Evolutionary conservation across 2,797 vertebrate species (phyloP).

Genomic region (Melanotaenia nigrans): DNA sequence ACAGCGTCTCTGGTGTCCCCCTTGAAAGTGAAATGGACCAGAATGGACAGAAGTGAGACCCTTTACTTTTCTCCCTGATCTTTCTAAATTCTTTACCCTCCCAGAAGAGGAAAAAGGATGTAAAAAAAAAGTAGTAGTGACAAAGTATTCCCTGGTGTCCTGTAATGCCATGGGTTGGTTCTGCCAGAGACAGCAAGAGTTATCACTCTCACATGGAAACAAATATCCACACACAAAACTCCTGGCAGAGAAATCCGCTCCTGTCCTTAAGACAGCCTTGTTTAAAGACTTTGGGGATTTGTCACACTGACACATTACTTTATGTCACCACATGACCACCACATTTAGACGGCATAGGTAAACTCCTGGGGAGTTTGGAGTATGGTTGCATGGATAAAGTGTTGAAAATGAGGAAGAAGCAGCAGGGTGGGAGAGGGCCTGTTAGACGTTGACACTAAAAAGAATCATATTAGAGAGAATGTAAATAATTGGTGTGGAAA

Average conservation of each 20-base stretch:
- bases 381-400: constrained; percentile 42
- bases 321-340: constrained; percentile 45
- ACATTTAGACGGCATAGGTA: constrained; percentile 53
- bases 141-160: constrained; percentile 70
- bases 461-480: constrained; percentile 14
- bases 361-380: constrained; percentile 52
- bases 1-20: constrained; percentile 66
- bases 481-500: constrained; percentile 60
- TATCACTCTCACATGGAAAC: constrained; percentile 37
- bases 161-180: constrained; percentile 56
- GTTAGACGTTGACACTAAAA: constrained; percentile 36
- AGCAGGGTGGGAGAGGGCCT: constrained; percentile 18
- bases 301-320: constrained; percentile 46
- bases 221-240: constrained; percentile 21
- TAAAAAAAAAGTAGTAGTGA: constrained; percentile 69
- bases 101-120: constrained; percentile 41
- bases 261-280: constrained; percentile 60
- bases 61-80: constrained; percentile 15
- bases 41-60: constrained; percentile 42
- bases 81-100: constrained; percentile 10
- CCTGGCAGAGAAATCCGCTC: constrained; percentile 61
- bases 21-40: constrained; percentile 31
- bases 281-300: constrained; percentile 45
- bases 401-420: constrained; percentile 40
- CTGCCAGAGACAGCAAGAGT: constrained; percentile 43